A percentile compares a stretch with the other conserved stretches of the same genome.
phyloP scores from a whole-genome alignment of 35 echinoderm and acorn worm genomes.

The Diadema setosum region DNA sequence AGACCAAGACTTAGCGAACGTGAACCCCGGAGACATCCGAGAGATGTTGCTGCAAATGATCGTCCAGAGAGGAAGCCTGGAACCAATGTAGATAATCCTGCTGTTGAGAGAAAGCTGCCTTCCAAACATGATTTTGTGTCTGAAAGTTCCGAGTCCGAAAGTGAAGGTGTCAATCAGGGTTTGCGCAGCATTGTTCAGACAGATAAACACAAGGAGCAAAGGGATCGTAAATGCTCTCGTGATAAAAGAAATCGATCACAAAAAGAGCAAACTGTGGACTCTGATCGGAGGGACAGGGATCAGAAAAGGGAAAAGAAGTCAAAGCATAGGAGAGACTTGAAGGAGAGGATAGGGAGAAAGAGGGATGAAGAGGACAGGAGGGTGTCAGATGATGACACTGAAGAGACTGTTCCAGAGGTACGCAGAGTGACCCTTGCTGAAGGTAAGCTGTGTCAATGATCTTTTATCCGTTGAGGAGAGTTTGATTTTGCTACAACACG shows the following conservation, averaged over 20 bases:
- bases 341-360: slow-evolving; percentile 9
- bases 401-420: neutral
- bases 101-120: neutral
- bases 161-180: neutral
- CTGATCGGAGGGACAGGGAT: neutral
- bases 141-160: slow-evolving; percentile 21
- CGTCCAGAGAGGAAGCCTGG: neutral
- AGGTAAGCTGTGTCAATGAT: too few relatives aligned
- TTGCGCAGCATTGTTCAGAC: slow-evolving; percentile 34
- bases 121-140: neutral
- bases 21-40: neutral
- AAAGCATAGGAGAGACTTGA: neutral
- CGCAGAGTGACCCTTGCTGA: slow-evolving; percentile 30
- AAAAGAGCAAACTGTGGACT: neutral
- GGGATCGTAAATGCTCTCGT: neutral
- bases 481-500: too few relatives aligned
- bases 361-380: neutral
- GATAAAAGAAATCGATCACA: neutral
- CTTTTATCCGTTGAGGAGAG: too few relatives aligned
- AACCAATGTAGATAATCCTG: neutral
- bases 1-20: neutral
- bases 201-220: slow-evolving; percentile 4
- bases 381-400: neutral
- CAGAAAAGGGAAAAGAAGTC: slow-evolving; percentile 30
- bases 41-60: neutral